Evolutionary conservation across 2,888 invertebrate species (phyloP), one percentile per base, ranked within the genome.

Genomic region (Phoenoteleia sp.): DNA sequence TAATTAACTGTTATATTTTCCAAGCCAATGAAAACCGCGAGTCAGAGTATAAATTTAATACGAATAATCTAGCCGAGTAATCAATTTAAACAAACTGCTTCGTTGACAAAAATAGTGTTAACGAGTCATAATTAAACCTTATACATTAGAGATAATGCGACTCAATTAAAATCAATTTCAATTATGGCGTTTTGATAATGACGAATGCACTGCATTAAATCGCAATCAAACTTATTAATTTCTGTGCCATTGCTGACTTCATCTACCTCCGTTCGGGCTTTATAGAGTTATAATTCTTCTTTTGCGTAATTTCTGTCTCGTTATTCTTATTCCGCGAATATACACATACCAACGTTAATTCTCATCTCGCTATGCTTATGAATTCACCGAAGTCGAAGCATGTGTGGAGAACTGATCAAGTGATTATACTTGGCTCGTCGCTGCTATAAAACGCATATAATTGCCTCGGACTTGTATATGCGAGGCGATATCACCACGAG

Each of bases 391-490:
- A 74, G 64, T 54, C 66, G 19, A 42, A 45, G 58, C 47, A 60
- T 54, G 86, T 82, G 87, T 79, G 81, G 82, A 71, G 86, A 87
- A 80, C 80, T 87, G 89, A 90, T 89, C 86, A 85, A 83, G 82
- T 88, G 90, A 90, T 89, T 90, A 88, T 74, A 58, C 81, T 60
- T 85, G 84, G 69, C 82, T 83, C 83, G 84, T 80, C 76, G 86
- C 84, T 84, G 80, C 87, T 89, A 91, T 91, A 91, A 91, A 91
- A 88, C 89, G 88, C 91, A 90, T 92, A 91, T 91, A 91, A 91
- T 91, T 90, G 91, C 90, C 87, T 66, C 82, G 56, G 77, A 85
- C 77, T 86, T 86, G 87, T 86, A 85, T 86, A 84, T 82, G 76
- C 82, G 67, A 45, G 25, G 77, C 81, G 76, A 81, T 81, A 81